These are phyloP conservation scores for Stichopus horrens DNA, from an alignment of 53 echinoderm and acorn worm genomes.

Conservation along the genomic window DNA sequence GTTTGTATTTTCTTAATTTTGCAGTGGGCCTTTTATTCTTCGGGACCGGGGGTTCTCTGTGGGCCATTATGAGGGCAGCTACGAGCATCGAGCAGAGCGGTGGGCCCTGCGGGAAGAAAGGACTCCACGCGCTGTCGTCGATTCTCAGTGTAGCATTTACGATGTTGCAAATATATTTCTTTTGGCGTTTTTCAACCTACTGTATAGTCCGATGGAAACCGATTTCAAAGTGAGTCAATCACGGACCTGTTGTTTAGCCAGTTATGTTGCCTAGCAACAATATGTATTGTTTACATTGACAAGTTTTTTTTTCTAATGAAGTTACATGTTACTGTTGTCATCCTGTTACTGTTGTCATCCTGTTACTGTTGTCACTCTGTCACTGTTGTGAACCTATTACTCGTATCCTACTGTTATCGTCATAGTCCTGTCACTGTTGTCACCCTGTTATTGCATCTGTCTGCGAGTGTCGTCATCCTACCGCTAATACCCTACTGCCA, in stretches of 20 bases:
- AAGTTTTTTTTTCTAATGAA: too few relatives aligned
- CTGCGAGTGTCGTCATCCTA: too few relatives aligned
- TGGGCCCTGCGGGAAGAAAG: slow-evolving; percentile 70
- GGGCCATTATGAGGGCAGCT: slow-evolving; percentile 93
- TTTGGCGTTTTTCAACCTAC: slow-evolving; percentile 90
- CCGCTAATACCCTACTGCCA: too few relatives aligned
- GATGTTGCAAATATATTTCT: slow-evolving; percentile 96
- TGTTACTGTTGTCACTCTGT: too few relatives aligned
- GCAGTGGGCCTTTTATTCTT: slow-evolving; percentile 92
- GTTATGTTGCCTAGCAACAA: background rate
- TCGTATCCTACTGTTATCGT: too few relatives aligned
- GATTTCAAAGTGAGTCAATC: slow-evolving; percentile 70
- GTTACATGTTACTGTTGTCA: too few relatives aligned
- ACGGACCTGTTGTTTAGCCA: background rate
- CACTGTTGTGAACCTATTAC: too few relatives aligned
- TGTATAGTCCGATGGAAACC: slow-evolving; percentile 88
- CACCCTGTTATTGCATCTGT: too few relatives aligned
- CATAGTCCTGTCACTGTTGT: too few relatives aligned
- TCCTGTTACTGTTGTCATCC: too few relatives aligned
- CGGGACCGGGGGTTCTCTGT: slow-evolving; percentile 78
- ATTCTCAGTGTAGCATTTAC: slow-evolving; percentile 93
- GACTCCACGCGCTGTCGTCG: slow-evolving; percentile 84
- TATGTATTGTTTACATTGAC: background rate
- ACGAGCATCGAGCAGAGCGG: slow-evolving; percentile 90
- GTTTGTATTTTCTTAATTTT: background rate